Conservation (phyloP, 2,797 vertebrate species). For the Antrozous pallidus region DNA sequence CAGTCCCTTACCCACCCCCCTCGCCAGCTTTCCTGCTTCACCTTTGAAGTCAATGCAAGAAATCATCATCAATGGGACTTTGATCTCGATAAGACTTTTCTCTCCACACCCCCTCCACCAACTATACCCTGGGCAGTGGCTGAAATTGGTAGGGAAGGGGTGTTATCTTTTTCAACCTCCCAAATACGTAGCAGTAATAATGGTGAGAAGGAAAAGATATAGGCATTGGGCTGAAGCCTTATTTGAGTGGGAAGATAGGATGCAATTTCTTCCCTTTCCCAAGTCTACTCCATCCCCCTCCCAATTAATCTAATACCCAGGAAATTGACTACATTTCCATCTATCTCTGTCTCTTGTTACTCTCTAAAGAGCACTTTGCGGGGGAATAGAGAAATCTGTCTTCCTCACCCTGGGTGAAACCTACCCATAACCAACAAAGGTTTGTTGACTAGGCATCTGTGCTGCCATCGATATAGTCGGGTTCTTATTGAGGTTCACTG, state of each 20-base stretch:
- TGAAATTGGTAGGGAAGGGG: background rate
- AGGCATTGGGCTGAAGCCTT: background rate
- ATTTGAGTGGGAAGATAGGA: background rate
- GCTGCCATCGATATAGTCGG: fast-evolving
- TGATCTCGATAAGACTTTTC: background rate
- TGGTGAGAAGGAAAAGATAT: background rate
- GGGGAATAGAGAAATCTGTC: background rate
- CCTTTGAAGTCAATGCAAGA: background rate
- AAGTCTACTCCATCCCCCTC: background rate
- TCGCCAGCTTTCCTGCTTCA: background rate
- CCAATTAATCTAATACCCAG: background rate
- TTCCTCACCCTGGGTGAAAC: background rate
- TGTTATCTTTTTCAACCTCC: background rate
- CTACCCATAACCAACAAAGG: fast-evolving
- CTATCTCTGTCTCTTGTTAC: background rate
- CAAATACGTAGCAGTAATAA: background rate
- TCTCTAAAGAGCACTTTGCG: background rate
- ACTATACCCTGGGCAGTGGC: background rate
- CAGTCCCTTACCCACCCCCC: fast-evolving
- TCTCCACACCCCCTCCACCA: background rate
- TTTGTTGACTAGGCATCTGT: background rate
- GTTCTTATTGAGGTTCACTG: background rate
- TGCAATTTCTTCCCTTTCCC: background rate
- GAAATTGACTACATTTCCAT: background rate
- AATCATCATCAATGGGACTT: background rate